Evolutionary conservation across 1,140 invertebrate genomes (phyloP), one percentile per base, ranked within the genome.

Genomic region (Oncopodura yosiiana): DNA sequence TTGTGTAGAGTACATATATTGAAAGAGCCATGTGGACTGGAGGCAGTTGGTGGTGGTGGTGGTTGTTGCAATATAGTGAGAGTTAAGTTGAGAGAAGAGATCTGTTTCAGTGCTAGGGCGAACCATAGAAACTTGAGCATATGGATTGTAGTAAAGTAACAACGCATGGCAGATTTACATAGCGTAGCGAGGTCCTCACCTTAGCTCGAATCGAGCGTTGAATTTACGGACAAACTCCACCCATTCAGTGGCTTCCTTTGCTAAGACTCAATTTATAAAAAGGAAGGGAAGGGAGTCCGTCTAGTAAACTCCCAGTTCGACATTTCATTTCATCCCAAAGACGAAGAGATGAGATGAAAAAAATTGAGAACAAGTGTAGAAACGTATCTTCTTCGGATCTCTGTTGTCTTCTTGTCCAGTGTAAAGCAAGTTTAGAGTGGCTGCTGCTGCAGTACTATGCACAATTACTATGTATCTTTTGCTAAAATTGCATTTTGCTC

Each of bases 161-260:
- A 58, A 58, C 60, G 60, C 60, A 62, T 62, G 60, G 56, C 60
- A 58, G 55, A 46, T 57, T 56, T 52, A 41, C 49, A 27, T 44
- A n/a, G n/a, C n/a, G n/a, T n/a, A n/a, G 39, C 55, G 51, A 62
- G 56, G 61, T 62, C 56, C 53, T 54, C 56, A 59, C 52, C 49
- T 56, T 53, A 58, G 58, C 56, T 62, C 53, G 55, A 62, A 59
- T 62, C 43, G 56, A 62, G 56, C 53, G 56, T 58, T 56, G 56
- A 59, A 59, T 53, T 59, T 58, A 44, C 42, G 41, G 27, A 27
- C 16, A 59, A 37, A 52, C 57, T 54, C 61, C 45, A 26, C 61
- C 56, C 49, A 34, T 27, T 29, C 56, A 55, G 57, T 54, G 60
- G 57, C 56, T 56, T 53, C 48, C 36, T 32, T 38, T 42, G 32